Base-by-base conservation (phyloP, 1,140 invertebrate genomes). In the Amyelois transitella region DNA sequence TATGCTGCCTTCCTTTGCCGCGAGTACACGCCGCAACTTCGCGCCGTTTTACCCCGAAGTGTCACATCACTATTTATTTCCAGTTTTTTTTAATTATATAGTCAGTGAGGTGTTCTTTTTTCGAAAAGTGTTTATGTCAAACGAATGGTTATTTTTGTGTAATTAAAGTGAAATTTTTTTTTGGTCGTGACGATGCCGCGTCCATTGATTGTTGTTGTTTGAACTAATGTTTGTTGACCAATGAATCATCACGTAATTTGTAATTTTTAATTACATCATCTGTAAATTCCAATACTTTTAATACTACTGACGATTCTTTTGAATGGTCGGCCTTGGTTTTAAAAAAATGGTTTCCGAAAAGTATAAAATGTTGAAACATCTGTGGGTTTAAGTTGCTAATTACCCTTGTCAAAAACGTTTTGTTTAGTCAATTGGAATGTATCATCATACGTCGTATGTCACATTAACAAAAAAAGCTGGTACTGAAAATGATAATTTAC, bases 1-100 rank as follows among this genome's bases (percentile, higher is more conserved):
- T 81, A 63, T 61, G 66, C 68, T 74, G 70, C 69, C 66, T 53
- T 60, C 66, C 62, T 58, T 69, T 58, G 72, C 68, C 59, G 57
- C 57, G 71, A 53, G n/a, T n/a, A n/a, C 21, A 55, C 50, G 69
- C 72, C 72, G 78, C 55, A 24, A 20, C 12, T 25, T 20, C n/a
- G 53, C 17, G 51, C 60, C 22, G 49, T 56, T 57, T 55, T 60
- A 66, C 63, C 65, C 53, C 44, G 12, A 66, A 66, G 51, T 73
- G 55, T 73, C 64, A 66, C 64, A 59, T 57, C 51, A n/a, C 12
- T 17, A 17, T 60, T 74, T 72, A 62, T 62, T 63, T 68, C 74
- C 65, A 75, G 66, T 66, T 71, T 69, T 19, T n/a, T n/a, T n/a
- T n/a, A n/a, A n/a, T n/a, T n/a, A n/a, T n/a, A n/a, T 58, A 60